Evolutionary conservation across 2,797 vertebrate species (phyloP).

Genomic region (Apodemus agrarius): DNA sequence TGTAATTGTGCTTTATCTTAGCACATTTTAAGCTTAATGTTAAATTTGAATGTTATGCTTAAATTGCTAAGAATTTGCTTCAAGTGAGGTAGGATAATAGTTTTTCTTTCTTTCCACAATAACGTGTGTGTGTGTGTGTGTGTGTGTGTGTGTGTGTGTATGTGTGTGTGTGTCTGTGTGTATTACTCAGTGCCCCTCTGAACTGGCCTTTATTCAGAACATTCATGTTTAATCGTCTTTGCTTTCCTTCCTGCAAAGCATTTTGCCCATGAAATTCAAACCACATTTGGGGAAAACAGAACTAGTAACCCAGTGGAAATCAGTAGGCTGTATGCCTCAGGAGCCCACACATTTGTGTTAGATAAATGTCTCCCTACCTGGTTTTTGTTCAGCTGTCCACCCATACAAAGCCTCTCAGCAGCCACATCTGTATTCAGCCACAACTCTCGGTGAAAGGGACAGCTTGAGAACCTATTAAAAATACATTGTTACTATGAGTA

Average conservation of each 20-base stretch:
- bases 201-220: conserved; percentile 72
- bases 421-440: conserved; percentile 75
- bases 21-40: conserved; percentile 77
- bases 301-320: conserved; percentile 75
- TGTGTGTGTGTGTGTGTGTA: too few relatives aligned
- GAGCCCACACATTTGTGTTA: conserved; percentile 73
- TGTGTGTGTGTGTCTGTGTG: neutral
- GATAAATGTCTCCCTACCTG: conserved; percentile 79
- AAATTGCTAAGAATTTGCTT: conserved; percentile 54
- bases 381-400: conserved; percentile 77
- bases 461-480: conserved; percentile 80
- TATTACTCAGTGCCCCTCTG: conserved; percentile 72
- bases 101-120: conserved; percentile 76
- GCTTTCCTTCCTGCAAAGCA: conserved; percentile 74
- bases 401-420: conserved; percentile 75
- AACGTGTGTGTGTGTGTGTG: conserved; percentile 7
- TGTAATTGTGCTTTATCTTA: conserved; percentile 51
- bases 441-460: conserved; percentile 77
- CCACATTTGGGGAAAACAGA: conserved; percentile 75
- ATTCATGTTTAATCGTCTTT: conserved; percentile 80
- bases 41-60: conserved; percentile 72
- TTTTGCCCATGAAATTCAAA: conserved; percentile 73
- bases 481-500: conserved; percentile 74
- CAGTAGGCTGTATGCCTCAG: conserved; percentile 77
- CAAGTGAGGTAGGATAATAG: conserved; percentile 74